Percentiles rank a stretch among this genome's conserved stretches.
Conservation (phyloP, 2,888 invertebrate genomes). For the Rhogogaster chlorosoma region DNA sequence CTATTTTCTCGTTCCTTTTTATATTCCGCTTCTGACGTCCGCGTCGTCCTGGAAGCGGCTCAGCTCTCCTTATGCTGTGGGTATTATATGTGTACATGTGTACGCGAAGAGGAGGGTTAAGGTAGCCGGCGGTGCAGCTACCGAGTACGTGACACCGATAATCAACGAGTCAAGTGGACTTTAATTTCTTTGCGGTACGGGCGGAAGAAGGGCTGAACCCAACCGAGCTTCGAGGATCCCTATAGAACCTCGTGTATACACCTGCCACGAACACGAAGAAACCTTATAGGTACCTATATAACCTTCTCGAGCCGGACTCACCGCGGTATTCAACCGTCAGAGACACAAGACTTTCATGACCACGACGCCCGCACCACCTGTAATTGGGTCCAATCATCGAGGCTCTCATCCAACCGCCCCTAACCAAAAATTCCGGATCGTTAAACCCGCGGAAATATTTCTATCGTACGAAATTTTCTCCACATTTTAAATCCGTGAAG, state of each 20-base stretch:
- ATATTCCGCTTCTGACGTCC: not conserved
- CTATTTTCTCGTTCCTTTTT: not conserved
- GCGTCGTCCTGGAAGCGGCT: not conserved
- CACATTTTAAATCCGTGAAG: not conserved
- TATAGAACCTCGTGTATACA: slow-evolving; percentile 66
- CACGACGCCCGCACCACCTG: slow-evolving; percentile 74
- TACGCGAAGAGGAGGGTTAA: not conserved
- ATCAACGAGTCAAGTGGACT: slow-evolving; percentile 74
- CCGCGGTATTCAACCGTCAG: slow-evolving; percentile 60
- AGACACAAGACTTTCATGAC: slow-evolving; percentile 55
- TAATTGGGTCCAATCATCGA: slow-evolving; percentile 75
- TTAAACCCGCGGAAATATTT: not conserved
- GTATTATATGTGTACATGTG: not conserved
- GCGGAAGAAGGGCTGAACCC: slow-evolving; percentile 61
- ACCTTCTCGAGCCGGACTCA: slow-evolving; percentile 23
- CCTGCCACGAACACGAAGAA: slow-evolving; percentile 73
- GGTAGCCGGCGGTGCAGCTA: slow-evolving; percentile 29
- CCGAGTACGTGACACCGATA: slow-evolving; percentile 75
- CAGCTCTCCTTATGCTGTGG: not conserved
- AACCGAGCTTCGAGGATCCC: slow-evolving; percentile 34
- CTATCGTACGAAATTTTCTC: not conserved
- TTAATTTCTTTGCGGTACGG: slow-evolving; percentile 74
- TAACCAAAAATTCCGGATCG: not conserved
- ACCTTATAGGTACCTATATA: slow-evolving; percentile 62
- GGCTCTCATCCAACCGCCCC: slow-evolving; percentile 66